Evolutionary conservation across 2,797 vertebrate species (phyloP).

Genomic region (Sebastolobus alascanus): DNA sequence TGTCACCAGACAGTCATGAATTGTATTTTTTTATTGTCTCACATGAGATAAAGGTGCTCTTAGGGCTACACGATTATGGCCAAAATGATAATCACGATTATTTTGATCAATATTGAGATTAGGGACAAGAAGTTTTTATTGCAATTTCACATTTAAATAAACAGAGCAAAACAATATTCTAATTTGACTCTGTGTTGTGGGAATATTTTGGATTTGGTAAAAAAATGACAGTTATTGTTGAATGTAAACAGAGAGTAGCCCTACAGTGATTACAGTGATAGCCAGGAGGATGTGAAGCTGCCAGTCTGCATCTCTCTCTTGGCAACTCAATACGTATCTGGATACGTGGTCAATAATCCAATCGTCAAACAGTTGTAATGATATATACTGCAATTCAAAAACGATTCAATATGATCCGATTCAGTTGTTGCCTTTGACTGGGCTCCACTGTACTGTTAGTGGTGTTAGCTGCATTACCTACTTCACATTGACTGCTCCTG

Average conservation of each 20-base stretch:
- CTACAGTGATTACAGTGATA: neutral
- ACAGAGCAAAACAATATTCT: no score
- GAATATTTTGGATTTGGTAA: neutral
- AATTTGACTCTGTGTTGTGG: neutral
- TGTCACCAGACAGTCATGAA: conserved; percentile 75
- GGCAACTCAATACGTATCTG: neutral
- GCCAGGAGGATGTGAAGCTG: neutral
- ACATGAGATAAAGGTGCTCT: neutral
- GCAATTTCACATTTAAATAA: no score
- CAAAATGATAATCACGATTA: no score
- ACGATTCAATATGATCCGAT: neutral
- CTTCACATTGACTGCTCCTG: neutral
- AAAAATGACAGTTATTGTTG: neutral
- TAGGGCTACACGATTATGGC: no score
- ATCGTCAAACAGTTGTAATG: neutral
- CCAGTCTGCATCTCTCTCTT: neutral
- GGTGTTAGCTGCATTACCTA: neutral
- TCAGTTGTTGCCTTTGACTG: neutral
- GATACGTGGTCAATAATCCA: neutral
- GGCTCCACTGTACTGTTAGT: neutral
- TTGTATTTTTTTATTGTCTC: neutral
- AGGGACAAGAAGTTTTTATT: no score
- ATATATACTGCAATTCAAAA: neutral
- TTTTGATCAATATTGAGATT: no score
- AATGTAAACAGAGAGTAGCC: neutral